Conservation (phyloP, 2,113 vertebrate species). For the Crotalus viridis region DNA sequence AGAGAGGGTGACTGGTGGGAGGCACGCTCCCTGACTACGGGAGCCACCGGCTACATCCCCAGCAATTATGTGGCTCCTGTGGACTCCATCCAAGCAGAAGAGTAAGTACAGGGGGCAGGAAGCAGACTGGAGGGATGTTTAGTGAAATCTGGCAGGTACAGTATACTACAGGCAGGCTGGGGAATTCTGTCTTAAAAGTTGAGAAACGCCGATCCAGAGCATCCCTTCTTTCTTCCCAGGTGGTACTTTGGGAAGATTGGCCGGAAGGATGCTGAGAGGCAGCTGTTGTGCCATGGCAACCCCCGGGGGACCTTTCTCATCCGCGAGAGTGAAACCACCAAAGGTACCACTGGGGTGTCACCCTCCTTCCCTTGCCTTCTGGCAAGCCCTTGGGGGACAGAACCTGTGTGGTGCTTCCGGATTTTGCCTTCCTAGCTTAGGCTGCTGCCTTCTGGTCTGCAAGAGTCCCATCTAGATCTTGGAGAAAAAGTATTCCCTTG, state of each 20-base stretch:
- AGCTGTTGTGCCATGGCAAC: constrained; percentile 82
- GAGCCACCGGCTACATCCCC: constrained; percentile 87
- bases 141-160: not conserved
- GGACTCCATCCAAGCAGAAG: constrained; percentile 95
- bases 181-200: not conserved
- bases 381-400: not conserved
- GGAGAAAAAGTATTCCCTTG: not conserved
- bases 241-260: constrained; percentile 97
- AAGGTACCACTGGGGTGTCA: constrained; percentile 68
- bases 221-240: constrained; percentile 59
- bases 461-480: not conserved
- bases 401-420: not conserved
- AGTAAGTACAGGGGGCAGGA: constrained; percentile 75
- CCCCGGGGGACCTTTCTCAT: constrained; percentile 88
- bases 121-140: too few species aligned
- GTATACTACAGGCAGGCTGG: too few species aligned
- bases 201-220: not conserved
- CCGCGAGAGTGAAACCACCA: constrained; percentile 92
- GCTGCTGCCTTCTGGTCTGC: not conserved
- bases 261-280: constrained; percentile 90
- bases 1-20: constrained; percentile 99
- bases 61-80: constrained; percentile 96
- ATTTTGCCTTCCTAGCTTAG: not conserved
- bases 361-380: not conserved
- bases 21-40: constrained; percentile 88